phyloP scores from a whole-genome alignment of 2,888 invertebrate species.

The Rotaria socialis region DNA sequence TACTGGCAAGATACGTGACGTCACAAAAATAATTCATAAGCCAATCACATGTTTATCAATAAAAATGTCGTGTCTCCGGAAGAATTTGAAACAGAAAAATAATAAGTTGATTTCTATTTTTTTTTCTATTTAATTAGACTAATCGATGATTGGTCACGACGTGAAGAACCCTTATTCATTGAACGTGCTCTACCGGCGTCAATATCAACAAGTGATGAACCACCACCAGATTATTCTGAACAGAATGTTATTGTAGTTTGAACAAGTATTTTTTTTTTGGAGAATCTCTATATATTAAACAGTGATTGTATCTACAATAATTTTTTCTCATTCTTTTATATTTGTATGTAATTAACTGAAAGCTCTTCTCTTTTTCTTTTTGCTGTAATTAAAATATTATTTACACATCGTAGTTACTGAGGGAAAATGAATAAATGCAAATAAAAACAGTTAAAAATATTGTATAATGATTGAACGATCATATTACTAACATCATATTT shows the following conservation, averaged over 20 bases:
- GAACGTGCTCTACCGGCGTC: constrained; percentile 44
- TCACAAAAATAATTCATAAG: no score
- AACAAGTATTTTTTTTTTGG: constrained; percentile 19
- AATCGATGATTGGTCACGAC: constrained; percentile 39
- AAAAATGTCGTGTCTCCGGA: no score
- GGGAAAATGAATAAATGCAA: background rate
- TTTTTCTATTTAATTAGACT: background rate
- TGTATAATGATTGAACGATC: background rate
- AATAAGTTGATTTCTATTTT: no score
- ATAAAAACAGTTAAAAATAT: background rate
- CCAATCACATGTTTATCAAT: no score
- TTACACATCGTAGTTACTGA: background rate
- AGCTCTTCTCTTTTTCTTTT: background rate
- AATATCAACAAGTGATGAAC: background rate
- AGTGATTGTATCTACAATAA: constrained; percentile 24
- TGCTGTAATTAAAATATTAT: background rate
- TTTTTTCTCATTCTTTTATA: background rate
- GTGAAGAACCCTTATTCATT: constrained; percentile 42
- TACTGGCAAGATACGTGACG: no score
- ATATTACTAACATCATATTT: background rate
- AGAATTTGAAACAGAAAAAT: no score
- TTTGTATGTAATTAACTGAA: background rate
- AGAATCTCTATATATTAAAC: constrained; percentile 14
- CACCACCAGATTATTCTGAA: constrained; percentile 18
- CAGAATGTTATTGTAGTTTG: constrained; percentile 21